Conservation (phyloP, 2,888 invertebrate species). For the Xylocampa areola region DNA sequence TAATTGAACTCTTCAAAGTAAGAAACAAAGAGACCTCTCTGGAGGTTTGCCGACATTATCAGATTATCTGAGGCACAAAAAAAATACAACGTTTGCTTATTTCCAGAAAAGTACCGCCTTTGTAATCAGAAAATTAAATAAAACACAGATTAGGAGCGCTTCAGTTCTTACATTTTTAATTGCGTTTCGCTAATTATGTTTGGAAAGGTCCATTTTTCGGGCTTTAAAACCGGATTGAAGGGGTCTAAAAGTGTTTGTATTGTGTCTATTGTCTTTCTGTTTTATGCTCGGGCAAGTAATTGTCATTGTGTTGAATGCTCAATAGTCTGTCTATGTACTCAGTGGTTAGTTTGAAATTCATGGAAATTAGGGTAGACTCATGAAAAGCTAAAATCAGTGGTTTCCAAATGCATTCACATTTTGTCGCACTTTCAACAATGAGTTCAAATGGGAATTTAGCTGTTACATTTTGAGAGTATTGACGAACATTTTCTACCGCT, state of each 20-base stretch:
- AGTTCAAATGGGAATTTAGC: slow-evolving; percentile 6
- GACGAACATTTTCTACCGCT: slow-evolving; percentile 8
- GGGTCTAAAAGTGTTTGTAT: slow-evolving; percentile 51
- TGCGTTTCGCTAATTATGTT: slow-evolving; percentile 59
- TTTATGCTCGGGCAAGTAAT: slow-evolving; percentile 41
- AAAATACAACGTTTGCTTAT: slow-evolving; percentile 58
- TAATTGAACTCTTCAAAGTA: slow-evolving; percentile 53
- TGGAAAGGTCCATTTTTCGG: slow-evolving; percentile 51
- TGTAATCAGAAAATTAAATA: slow-evolving; percentile 63
- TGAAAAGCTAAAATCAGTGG: slow-evolving; percentile 20
- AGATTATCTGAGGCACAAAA: slow-evolving; percentile 56
- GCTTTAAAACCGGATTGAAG: slow-evolving; percentile 54
- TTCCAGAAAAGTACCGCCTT: slow-evolving; percentile 54
- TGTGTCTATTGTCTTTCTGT: slow-evolving; percentile 40
- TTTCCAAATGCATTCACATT: slow-evolving; percentile 29
- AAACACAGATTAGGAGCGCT: slow-evolving; percentile 60
- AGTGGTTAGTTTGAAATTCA: slow-evolving; percentile 26
- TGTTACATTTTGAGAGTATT: slow-evolving; percentile 10
- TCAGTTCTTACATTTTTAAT: slow-evolving; percentile 62
- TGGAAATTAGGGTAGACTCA: slow-evolving; percentile 11
- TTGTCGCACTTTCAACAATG: slow-evolving; percentile 15
- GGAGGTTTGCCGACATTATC: slow-evolving; percentile 58
- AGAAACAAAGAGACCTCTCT: slow-evolving; percentile 49
- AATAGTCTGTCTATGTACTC: slow-evolving; percentile 4
- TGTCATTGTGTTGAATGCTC: slow-evolving; percentile 35